These are phyloP conservation scores for Aleadryas rufinucha DNA, from an alignment of 2,113 vertebrate genomes.

Conservation along the genomic window DNA sequence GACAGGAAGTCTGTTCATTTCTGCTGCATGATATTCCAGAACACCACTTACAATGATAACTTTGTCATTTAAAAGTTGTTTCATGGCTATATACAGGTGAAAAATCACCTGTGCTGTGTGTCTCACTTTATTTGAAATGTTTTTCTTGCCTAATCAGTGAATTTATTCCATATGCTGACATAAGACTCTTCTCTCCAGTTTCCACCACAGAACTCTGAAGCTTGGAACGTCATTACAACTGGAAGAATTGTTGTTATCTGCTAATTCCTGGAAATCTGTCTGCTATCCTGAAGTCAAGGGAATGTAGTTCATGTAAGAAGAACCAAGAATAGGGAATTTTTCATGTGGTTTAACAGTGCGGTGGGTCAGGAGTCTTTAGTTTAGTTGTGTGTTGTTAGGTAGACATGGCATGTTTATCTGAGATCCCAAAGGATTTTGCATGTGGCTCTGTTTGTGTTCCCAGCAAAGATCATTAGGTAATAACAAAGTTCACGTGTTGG, in stretches of 20 bases:
- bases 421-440: neutral
- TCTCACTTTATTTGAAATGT: neutral
- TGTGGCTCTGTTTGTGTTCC: neutral
- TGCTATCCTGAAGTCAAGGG: neutral
- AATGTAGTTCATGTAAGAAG: neutral
- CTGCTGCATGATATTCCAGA: fast-evolving
- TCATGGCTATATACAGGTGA: neutral
- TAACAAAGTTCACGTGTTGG: neutral
- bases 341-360: neutral
- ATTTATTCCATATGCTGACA: neutral
- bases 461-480: neutral
- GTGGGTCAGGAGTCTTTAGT: neutral
- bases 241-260: neutral
- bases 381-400: neutral
- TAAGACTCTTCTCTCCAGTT: neutral
- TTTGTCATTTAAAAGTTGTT: neutral
- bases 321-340: neutral
- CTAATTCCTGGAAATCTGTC: neutral
- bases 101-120: neutral
- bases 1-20: neutral
- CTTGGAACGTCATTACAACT: neutral
- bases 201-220: neutral
- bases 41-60: neutral
- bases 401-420: fast-evolving
- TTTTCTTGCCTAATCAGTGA: neutral